Base-by-base conservation (phyloP, 2,888 invertebrate species). In the Athetis lepigone region DNA sequence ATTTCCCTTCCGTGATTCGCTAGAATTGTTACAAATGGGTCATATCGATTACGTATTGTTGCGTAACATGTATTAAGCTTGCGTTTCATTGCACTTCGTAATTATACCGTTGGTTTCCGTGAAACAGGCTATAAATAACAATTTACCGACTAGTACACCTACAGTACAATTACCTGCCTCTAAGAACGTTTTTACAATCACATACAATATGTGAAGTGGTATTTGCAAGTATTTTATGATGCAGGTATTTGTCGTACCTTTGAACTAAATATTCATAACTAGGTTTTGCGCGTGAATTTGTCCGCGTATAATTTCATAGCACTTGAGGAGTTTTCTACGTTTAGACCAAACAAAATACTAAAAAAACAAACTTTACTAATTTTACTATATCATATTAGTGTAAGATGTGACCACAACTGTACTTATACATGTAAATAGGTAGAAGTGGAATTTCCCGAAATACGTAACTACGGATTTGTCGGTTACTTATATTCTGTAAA, bases 61-160 rank as follows among this genome's bases (percentile, higher is more conserved):
- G 75, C 65, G 79, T 80, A 78, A 56, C 46, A 49, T 70, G 65
- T 74, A 69, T 70, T 61, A 59, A 74, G 73, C 72, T 79, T 77
- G 76, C 82, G 76, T 82, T 82, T 80, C 72, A 77, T 73, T 78
- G 82, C 84, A 83, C 79, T 78, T 81, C 64, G 79, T 78, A 85
- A 83, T 83, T 81, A 82, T 70, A 76, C 78, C 57, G 79, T 75
- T 77, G 72, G 76, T 83, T 87, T 85, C 84, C 75, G 73, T 70
- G 81, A 83, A 85, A 75, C 73, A 45, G 64, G 70, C 80, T 50
- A 81, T 88, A 86, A 87, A 88, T 86, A 85, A 85, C 86, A 87
- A 85, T 85, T 73, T 85, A 82, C 80, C 63, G 61, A 65, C 59
- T 62, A 75, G 72, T 74, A 67, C 74, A 80, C 73, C 73, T 74